A percentile compares a stretch with the other conserved stretches of the same genome.
Conservation (phyloP, 2,888 invertebrate genomes). For the Ecliptopera silaceata region DNA sequence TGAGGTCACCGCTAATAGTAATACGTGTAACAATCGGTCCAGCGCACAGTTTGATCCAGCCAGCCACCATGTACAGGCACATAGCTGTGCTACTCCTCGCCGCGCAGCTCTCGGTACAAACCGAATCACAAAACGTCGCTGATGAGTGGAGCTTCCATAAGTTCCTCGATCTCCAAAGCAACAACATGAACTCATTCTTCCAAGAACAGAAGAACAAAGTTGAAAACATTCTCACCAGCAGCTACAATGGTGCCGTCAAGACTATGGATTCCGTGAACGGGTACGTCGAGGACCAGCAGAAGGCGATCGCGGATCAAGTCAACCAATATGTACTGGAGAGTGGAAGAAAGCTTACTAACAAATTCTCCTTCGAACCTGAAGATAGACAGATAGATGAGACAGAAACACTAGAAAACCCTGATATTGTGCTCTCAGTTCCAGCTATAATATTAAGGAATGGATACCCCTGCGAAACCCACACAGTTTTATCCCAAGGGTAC, state of each 20-base stretch:
- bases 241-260: constrained; percentile 42
- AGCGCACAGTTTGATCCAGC: constrained; percentile 10
- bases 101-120: constrained; percentile 13
- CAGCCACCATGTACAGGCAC: constrained; percentile 20
- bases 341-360: constrained; percentile 52
- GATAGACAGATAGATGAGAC: constrained; percentile 36
- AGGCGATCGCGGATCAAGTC: constrained; percentile 53
- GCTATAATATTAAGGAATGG: constrained; percentile 78
- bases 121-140: background rate
- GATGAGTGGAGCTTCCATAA: constrained; percentile 20
- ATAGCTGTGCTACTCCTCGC: constrained; percentile 19
- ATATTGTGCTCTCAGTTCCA: constrained; percentile 62
- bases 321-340: constrained; percentile 57
- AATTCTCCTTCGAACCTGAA: constrained; percentile 52
- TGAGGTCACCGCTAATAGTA: constrained; percentile 25
- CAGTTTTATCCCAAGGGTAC: constrained; percentile 91
- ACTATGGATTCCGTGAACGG: constrained; percentile 55
- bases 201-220: constrained; percentile 47
- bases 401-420: constrained; percentile 58
- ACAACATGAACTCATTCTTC: constrained; percentile 37
- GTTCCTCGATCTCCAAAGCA: constrained; percentile 35
- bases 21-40: background rate
- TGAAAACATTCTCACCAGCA: constrained; percentile 47
- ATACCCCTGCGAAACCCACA: constrained; percentile 88
- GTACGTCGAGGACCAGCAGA: constrained; percentile 60